Base-by-base conservation (phyloP, 2,113 vertebrate species). In the Cyanoramphus novaezelandiae region DNA sequence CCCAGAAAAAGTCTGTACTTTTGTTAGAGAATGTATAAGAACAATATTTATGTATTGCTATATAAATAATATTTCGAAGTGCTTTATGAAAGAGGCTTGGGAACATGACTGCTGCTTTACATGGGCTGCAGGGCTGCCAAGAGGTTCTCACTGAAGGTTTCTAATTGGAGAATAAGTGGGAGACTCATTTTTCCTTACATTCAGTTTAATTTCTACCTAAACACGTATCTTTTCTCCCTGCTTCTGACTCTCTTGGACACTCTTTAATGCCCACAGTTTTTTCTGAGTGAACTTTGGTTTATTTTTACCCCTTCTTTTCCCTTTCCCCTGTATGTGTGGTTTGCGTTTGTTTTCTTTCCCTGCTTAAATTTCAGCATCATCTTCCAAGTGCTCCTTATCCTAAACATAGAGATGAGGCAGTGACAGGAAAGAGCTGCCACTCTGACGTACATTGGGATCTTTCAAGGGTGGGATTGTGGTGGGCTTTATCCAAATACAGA, bases 401-500 rank as follows among this genome's bases (percentile, higher is more conserved):
- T 81, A 92, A 90, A 74, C 80, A 70, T 9, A 63, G 53, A 50
- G 75, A 90, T 52, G 78, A 94, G 67, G 55, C 93, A 93, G 94
- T 15, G 44, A 81, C 96, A 95, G 92, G 92, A 95, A 96, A 86
- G 86, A 77, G 68, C 80, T 86, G 90, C 70, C 67, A 35, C 57
- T 82, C 81, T 96, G 95, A 97, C 92, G 95, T 90, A 93, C 41
- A 27, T 64, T 60, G 88, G 76, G 80, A 63, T 84, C 71, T 84
- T 86, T 88, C 23, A 64, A 77, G 68, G 71, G 79, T 57, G n/a
- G 76, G 64, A 59, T 74, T 91, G 82, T 39, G 70, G 67, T 93
- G 90, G 87, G 79, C 7, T 93, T 86, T 95, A 62, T 88, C 94
- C 87, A 95, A 95, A 94, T 55, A 92, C 82, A 87, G 88, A 86